Evolutionary conservation across 2,888 invertebrate genomes (phyloP).

Genomic region (Epinotia nisella): DNA sequence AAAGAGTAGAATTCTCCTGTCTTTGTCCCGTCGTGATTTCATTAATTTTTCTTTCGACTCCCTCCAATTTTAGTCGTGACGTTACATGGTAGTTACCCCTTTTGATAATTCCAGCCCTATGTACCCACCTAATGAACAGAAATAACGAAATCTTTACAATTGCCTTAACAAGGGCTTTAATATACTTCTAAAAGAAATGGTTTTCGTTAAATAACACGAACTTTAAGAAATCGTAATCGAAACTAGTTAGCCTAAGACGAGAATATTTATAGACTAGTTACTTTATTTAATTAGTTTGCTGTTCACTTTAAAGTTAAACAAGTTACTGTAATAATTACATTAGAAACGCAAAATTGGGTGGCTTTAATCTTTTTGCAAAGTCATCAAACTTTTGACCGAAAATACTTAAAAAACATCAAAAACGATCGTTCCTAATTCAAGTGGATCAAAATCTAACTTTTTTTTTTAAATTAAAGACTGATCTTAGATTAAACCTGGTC

Average conservation of each 20-base stretch:
- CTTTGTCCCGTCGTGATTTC: slow-evolving; percentile 84
- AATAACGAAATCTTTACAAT: slow-evolving; percentile 60
- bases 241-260: slow-evolving; percentile 35
- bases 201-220: slow-evolving; percentile 18
- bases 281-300: slow-evolving; percentile 31
- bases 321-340: slow-evolving; percentile 27
- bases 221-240: slow-evolving; percentile 31
- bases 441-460: background rate
- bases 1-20: slow-evolving; percentile 85
- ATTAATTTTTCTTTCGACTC: slow-evolving; percentile 85
- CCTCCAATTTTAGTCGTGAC: slow-evolving; percentile 86
- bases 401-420: background rate
- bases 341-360: slow-evolving; percentile 17
- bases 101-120: slow-evolving; percentile 81
- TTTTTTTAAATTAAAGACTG: too few relatives aligned
- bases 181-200: slow-evolving; percentile 13
- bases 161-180: slow-evolving; percentile 58
- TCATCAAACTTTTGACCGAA: slow-evolving; percentile 12
- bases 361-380: slow-evolving; percentile 16
- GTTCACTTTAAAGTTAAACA: slow-evolving; percentile 24
- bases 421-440: background rate
- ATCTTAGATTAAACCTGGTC: too few relatives aligned
- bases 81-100: slow-evolving; percentile 82
- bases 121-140: slow-evolving; percentile 83
- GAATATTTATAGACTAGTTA: slow-evolving; percentile 24